Conservation (phyloP, 2,113 vertebrate genomes). For the Carassius gibelio region DNA sequence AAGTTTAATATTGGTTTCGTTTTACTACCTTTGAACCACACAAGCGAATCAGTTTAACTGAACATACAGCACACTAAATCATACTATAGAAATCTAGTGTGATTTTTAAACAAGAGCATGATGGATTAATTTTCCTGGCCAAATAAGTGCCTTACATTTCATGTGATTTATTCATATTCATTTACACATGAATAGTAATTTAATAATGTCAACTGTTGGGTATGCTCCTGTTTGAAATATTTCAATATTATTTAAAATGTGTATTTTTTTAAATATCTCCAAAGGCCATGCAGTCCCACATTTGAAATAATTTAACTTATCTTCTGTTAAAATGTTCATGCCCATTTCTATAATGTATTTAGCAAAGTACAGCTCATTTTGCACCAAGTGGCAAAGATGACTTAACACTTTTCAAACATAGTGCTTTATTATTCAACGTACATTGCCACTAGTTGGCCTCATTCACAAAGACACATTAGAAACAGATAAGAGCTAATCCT, state of each 20-base stretch:
- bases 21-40: background rate
- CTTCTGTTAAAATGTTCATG: background rate
- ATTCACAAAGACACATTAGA: constrained; percentile 23
- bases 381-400: background rate
- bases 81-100: background rate
- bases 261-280: background rate
- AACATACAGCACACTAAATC: background rate
- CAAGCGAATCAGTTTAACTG: background rate
- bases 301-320: background rate
- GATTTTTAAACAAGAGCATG: background rate
- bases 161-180: background rate
- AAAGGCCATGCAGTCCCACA: background rate
- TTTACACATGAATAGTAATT: background rate
- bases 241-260: background rate
- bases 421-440: background rate
- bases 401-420: background rate
- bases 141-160: background rate
- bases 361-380: background rate
- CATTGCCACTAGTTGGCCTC: background rate
- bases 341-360: no score
- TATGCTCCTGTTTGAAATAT: background rate
- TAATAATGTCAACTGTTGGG: background rate
- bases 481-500: constrained; percentile 26
- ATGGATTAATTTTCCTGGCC: background rate
- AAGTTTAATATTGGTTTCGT: background rate